Conservation (phyloP, 2,113 vertebrate genomes). For the Ciconia maguari region DNA sequence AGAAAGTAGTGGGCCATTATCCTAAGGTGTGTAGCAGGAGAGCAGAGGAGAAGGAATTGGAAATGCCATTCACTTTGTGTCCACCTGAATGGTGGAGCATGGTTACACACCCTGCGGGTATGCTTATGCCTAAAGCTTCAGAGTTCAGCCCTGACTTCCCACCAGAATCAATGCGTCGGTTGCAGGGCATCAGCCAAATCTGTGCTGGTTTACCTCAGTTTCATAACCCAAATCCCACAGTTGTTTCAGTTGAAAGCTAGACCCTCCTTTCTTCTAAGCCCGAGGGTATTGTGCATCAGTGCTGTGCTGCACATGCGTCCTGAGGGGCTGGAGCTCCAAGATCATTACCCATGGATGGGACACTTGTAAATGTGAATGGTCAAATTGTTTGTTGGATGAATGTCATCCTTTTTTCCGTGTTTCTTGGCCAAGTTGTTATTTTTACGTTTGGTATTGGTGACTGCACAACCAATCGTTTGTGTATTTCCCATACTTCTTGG, state of each 20-base stretch:
- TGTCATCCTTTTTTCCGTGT: not conserved
- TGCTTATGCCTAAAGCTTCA: not conserved
- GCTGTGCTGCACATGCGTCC: not conserved
- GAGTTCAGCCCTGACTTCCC: not conserved
- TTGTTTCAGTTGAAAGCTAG: not conserved
- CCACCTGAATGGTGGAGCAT: not conserved
- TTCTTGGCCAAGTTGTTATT: not conserved
- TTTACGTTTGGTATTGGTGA: not conserved
- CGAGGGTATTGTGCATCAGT: not conserved
- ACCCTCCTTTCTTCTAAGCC: not conserved
- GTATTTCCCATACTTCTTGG: not conserved
- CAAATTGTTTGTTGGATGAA: not conserved
- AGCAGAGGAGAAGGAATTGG: not conserved
- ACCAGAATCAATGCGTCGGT: accelerated
- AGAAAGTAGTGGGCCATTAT: not conserved
- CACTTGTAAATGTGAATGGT: not conserved
- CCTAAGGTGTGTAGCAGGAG: not conserved
- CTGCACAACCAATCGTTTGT: not conserved
- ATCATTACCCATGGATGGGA: not conserved
- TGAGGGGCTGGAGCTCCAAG: not conserved
- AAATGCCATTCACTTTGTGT: not conserved
- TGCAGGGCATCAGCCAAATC: not conserved
- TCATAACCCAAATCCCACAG: not conserved
- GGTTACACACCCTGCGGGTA: not conserved
- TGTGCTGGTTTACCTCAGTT: not conserved